phyloP scores from a whole-genome alignment of 1,140 invertebrate genomes.

The Calephelis virginiensis region DNA sequence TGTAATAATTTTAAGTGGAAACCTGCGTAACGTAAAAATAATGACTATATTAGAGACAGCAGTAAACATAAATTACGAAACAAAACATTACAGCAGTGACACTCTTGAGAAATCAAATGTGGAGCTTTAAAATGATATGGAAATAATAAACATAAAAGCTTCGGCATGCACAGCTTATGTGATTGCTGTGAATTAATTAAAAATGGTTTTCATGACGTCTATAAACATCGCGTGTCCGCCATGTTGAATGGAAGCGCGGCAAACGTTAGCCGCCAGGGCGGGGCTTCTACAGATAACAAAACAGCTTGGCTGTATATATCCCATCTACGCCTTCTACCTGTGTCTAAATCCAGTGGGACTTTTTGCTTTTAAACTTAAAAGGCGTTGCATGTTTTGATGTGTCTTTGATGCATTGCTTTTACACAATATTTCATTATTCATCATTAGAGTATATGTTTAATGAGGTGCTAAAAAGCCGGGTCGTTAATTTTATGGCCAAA shows the following conservation, averaged over 20 bases:
- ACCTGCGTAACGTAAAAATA: constrained; percentile 49
- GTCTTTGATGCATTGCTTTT: constrained; percentile 35
- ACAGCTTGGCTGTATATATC: constrained; percentile 29
- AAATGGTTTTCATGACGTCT: constrained; percentile 66
- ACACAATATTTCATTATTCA: constrained; percentile 39
- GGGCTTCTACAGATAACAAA: constrained; percentile 54
- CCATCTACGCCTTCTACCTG: constrained; percentile 37
- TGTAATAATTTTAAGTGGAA: constrained; percentile 56
- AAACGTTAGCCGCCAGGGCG: constrained; percentile 37
- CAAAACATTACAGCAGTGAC: constrained; percentile 61
- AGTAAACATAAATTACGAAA: constrained; percentile 53
- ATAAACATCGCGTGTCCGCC: constrained; percentile 53
- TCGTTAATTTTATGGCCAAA: constrained; percentile 10
- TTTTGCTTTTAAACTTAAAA: constrained; percentile 35
- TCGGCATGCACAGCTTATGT: constrained; percentile 52
- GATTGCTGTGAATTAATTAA: constrained; percentile 75
- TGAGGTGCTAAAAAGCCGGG: constrained; percentile 38
- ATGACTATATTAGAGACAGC: constrained; percentile 39
- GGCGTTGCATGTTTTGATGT: constrained; percentile 34
- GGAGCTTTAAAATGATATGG: constrained; percentile 70
- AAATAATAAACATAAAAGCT: constrained; percentile 74
- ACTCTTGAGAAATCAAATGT: constrained; percentile 74
- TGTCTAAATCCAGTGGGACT: constrained; percentile 35
- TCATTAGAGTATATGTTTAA: constrained; percentile 34
- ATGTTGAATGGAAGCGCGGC: constrained; percentile 44